Percentiles rank a stretch among this genome's conserved stretches.
Evolutionary conservation across 2,797 vertebrate genomes (phyloP).

Genomic region (Argya squamiceps): DNA sequence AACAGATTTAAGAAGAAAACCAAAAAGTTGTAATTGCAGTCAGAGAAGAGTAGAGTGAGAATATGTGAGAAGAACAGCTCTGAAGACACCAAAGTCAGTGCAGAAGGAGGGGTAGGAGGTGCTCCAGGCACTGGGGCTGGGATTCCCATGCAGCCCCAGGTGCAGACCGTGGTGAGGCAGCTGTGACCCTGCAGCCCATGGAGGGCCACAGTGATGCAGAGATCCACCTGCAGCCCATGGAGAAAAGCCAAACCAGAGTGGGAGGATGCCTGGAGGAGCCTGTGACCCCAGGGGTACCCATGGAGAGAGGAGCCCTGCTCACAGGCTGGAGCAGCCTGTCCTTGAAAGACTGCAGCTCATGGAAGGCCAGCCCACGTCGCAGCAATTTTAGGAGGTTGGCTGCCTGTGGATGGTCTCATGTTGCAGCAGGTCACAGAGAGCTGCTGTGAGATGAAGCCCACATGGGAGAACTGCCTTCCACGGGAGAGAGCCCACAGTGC

Average conservation of each 20-base stretch:
- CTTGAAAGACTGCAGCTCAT: fast-evolving
- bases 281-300: not conserved
- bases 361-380: fast-evolving
- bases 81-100: not conserved
- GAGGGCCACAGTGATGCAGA: not conserved
- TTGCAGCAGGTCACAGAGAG: not conserved
- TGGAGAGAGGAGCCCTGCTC: not conserved
- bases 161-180: fast-evolving
- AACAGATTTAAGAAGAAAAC: not conserved
- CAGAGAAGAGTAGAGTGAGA: not conserved
- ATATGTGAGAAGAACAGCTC: not conserved
- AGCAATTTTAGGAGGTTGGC: not conserved
- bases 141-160: not conserved
- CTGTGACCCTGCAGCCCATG: not conserved
- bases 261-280: not conserved
- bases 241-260: fast-evolving
- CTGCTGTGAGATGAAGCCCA: not conserved
- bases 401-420: not conserved
- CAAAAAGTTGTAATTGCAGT: not conserved
- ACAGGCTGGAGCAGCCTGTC: not conserved
- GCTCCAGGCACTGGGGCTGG: not conserved
- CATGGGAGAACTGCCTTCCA: not conserved
- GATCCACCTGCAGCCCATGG: not conserved
- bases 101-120: not conserved
- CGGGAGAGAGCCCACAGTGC: not conserved